Evolutionary conservation across 1,140 invertebrate species (phyloP).

Genomic region (Tetraneura akinire): DNA sequence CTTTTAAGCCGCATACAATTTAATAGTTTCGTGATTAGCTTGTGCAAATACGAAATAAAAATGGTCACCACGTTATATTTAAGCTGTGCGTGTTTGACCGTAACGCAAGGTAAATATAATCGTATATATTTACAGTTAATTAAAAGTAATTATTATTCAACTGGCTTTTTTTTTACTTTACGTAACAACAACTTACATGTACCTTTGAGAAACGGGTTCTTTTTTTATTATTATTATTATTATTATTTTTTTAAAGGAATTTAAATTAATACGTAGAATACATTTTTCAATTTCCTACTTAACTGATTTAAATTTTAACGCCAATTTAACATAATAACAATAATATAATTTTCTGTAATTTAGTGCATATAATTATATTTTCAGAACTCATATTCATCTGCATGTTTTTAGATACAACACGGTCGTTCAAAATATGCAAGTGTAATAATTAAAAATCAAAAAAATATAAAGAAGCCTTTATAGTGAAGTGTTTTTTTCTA

Average conservation of each 20-base stretch:
- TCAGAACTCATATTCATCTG: too few relatives aligned
- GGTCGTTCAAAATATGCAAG: too few relatives aligned
- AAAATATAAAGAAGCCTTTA: too few relatives aligned
- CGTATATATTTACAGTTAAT: conserved; percentile 37
- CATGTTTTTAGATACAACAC: too few relatives aligned
- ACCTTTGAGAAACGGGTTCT: not conserved
- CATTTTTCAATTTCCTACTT: too few relatives aligned
- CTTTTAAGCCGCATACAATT: not conserved
- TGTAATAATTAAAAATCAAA: too few relatives aligned
- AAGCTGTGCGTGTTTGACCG: conserved; percentile 12
- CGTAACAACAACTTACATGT: not conserved
- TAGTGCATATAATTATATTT: too few relatives aligned
- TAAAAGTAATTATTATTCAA: conserved; percentile 27
- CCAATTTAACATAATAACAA: not conserved
- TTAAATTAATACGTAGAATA: not conserved
- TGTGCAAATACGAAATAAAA: not conserved
- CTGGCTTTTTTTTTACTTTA: not conserved
- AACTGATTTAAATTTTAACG: not conserved
- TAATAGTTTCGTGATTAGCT: conserved; percentile 37
- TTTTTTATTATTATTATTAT: not conserved
- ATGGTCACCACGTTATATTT: conserved; percentile 3
- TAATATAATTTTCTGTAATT: too few relatives aligned
- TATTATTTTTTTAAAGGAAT: too few relatives aligned
- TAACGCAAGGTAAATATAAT: not conserved
- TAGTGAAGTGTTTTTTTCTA: too few relatives aligned